Evolutionary conservation across 2,113 vertebrate genomes (phyloP).

Genomic region (Chaetops frenatus): DNA sequence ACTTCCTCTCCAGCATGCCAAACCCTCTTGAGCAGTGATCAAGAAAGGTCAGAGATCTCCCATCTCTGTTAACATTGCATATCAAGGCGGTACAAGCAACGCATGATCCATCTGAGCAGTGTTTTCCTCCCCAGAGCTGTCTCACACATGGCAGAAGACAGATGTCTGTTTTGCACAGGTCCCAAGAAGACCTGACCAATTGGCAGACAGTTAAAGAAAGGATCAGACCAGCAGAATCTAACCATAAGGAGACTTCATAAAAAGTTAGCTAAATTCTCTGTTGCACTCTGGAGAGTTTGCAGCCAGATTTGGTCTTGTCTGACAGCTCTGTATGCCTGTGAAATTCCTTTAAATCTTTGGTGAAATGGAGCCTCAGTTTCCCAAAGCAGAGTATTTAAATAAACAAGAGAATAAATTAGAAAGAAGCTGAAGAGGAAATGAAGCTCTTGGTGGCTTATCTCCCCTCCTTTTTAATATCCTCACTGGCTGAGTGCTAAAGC

Average conservation of each 20-base stretch:
- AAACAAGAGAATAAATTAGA: slow-evolving; percentile 50
- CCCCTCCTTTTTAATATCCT: slow-evolving; percentile 59
- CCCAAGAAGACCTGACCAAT: not conserved
- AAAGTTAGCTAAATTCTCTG: not conserved
- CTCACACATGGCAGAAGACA: not conserved
- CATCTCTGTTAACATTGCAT: not conserved
- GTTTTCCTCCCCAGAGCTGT: not conserved
- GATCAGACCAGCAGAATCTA: not conserved
- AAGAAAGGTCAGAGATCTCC: not conserved
- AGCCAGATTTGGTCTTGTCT: not conserved
- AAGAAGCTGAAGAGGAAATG: slow-evolving; percentile 53
- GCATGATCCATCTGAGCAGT: not conserved
- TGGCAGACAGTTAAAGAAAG: not conserved
- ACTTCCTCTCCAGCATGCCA: not conserved
- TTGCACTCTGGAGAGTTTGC: not conserved
- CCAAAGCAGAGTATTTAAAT: slow-evolving; percentile 29
- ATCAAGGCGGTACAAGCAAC: not conserved
- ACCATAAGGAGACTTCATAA: not conserved
- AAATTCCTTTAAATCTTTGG: slow-evolving; percentile 19
- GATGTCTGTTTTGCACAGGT: not conserved
- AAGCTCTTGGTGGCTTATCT: slow-evolving; percentile 44
- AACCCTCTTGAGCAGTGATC: not conserved
- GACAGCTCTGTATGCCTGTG: not conserved
- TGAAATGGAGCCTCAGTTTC: slow-evolving; percentile 15
- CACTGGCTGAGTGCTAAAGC: slow-evolving; percentile 24